Conservation (phyloP, 2,113 vertebrate genomes). For the Seriola dumerili region DNA sequence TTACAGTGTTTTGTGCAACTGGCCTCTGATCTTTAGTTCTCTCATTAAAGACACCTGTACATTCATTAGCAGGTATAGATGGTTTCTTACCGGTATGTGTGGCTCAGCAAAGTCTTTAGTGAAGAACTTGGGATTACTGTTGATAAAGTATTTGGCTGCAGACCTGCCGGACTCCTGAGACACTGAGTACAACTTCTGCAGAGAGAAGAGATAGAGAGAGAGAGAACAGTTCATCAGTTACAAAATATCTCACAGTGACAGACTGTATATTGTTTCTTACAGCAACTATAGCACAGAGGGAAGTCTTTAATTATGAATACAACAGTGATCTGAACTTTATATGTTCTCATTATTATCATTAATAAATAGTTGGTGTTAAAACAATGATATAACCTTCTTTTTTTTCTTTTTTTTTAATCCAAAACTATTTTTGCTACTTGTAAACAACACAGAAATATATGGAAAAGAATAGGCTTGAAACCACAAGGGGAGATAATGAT, state of each 20-base stretch:
- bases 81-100: conserved; percentile 88
- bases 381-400: background rate
- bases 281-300: background rate
- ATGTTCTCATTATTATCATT: background rate
- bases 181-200: conserved; percentile 87
- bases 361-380: too few species aligned
- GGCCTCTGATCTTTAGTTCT: background rate
- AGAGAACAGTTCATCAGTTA: background rate
- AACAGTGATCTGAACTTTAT: background rate
- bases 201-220: conserved; percentile 2
- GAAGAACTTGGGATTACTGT: conserved; percentile 91
- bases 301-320: background rate
- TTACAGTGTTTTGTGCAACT: too few species aligned
- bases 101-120: conserved; percentile 92
- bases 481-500: too few species aligned
- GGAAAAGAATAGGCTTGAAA: too few species aligned
- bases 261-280: background rate
- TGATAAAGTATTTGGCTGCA: conserved; percentile 91
- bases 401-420: too few species aligned
- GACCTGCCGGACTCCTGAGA: conserved; percentile 91
- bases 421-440: too few species aligned
- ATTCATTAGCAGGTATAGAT: background rate
- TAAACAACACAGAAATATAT: too few species aligned
- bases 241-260: background rate
- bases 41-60: background rate